Conservation (phyloP, 2,797 vertebrate species). For the Sebastes paucispinis region DNA sequence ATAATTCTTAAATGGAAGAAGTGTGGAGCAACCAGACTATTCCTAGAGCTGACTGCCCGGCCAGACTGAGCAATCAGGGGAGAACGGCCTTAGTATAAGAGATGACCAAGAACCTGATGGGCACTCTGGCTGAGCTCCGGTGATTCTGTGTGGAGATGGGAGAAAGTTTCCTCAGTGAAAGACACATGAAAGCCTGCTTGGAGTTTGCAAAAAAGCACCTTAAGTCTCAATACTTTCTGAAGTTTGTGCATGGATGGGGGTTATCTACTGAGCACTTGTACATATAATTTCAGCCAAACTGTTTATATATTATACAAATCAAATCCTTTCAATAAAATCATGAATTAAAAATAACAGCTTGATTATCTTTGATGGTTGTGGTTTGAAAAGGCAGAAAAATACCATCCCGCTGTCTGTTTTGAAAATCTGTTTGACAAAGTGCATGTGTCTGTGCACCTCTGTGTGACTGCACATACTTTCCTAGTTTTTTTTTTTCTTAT, state of each 20-base stretch:
- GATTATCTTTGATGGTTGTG: background rate
- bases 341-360: background rate
- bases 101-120: background rate
- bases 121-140: background rate
- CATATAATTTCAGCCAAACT: background rate
- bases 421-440: conserved; percentile 3
- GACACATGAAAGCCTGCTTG: background rate
- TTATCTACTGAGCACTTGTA: background rate
- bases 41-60: too few relatives aligned
- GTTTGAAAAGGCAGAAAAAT: conserved; percentile 19
- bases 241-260: background rate
- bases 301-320: background rate
- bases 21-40: background rate
- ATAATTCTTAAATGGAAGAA: background rate
- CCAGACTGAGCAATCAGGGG: background rate
- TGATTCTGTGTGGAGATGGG: background rate
- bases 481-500: conserved; percentile 17
- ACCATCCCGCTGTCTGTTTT: conserved; percentile 4
- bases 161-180: background rate
- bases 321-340: background rate
- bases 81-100: background rate
- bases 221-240: background rate
- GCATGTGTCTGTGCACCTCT: conserved; percentile 6
- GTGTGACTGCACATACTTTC: conserved; percentile 14
- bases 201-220: background rate